A percentile compares a stretch with the other conserved stretches of the same genome.
phyloP scores from a whole-genome alignment of 1,140 invertebrate species.

The Conus betulinus region DNA sequence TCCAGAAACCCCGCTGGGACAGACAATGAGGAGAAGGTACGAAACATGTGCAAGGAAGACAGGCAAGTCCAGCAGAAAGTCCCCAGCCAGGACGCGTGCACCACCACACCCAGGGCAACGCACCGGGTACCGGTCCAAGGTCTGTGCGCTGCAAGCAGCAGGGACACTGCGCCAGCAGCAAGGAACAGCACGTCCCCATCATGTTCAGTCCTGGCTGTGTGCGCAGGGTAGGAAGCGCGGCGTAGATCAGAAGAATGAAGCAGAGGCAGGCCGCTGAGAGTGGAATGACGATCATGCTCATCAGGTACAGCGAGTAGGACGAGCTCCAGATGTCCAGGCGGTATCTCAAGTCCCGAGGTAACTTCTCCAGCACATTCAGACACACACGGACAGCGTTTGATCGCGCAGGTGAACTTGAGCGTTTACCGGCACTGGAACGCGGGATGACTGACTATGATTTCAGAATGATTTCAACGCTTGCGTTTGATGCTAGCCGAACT shows the following conservation, averaged over 20 bases:
- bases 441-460: background rate
- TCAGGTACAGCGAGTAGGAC: background rate
- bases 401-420: background rate
- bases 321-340: background rate
- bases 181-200: conserved; percentile 13
- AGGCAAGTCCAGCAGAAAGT: conserved; percentile 21
- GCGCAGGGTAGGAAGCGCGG: conserved; percentile 19
- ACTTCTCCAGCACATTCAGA: background rate
- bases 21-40: background rate
- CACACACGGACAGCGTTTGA: background rate
- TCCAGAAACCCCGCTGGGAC: background rate
- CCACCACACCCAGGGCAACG: background rate
- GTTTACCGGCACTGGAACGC: background rate
- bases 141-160: conserved; percentile 21
- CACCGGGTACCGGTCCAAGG: background rate
- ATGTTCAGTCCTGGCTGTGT: conserved; percentile 32
- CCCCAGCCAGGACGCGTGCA: conserved; percentile 23
- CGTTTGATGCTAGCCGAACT: too few relatives aligned
- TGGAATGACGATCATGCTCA: conserved; percentile 5
- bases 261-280: conserved; percentile 17
- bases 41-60: conserved; percentile 31
- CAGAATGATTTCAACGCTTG: too few relatives aligned
- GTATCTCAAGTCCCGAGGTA: background rate
- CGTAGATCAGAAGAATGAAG: conserved; percentile 10
- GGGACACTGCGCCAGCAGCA: conserved; percentile 24